Evolutionary conservation across 37 sponge, comb jelly and placozoan genomes (phyloP).

Genomic region (Axinella damicornis): DNA sequence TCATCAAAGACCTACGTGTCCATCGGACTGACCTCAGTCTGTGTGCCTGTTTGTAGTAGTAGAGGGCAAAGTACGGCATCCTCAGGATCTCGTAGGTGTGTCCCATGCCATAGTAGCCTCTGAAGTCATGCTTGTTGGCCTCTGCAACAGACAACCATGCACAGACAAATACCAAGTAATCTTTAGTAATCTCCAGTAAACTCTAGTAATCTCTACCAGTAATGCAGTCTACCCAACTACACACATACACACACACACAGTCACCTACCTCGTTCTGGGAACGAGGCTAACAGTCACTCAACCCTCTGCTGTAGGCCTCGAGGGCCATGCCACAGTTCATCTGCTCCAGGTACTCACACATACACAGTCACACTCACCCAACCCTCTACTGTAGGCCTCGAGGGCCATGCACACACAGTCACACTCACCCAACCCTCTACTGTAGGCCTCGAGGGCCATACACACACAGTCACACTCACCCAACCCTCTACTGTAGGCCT

Average conservation of each 20-base stretch:
- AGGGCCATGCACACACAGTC: constrained; percentile 7
- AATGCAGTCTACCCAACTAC: neutral
- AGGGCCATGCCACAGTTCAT: constrained; percentile 89
- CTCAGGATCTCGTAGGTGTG: constrained; percentile 94
- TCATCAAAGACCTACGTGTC: too few species aligned
- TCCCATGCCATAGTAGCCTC: constrained; percentile 94
- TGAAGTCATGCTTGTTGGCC: constrained; percentile 84
- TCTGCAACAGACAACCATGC: too few species aligned
- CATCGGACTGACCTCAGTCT: constrained; percentile 68
- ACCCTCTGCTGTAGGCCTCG: constrained; percentile 89
- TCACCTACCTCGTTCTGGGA: neutral
- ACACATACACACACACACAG: constrained; percentile 20
- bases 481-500: constrained; percentile 89
- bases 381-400: neutral
- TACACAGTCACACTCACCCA: constrained; percentile 15
- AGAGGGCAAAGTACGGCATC: constrained; percentile 87
- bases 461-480: constrained; percentile 64
- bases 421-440: too few species aligned
- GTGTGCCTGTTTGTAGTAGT: constrained; percentile 91
- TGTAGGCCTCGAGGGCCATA: too few species aligned
- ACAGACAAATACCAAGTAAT: neutral
- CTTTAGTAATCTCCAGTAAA: too few species aligned
- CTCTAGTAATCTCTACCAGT: too few species aligned
- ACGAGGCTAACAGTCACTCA: constrained; percentile 83
- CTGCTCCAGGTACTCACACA: constrained; percentile 89